A percentile compares a stretch with the other conserved stretches of the same genome.
These are phyloP conservation scores for Pteronura brasiliensis DNA, from an alignment of 2,113 vertebrate genomes.

Conservation along the genomic window DNA sequence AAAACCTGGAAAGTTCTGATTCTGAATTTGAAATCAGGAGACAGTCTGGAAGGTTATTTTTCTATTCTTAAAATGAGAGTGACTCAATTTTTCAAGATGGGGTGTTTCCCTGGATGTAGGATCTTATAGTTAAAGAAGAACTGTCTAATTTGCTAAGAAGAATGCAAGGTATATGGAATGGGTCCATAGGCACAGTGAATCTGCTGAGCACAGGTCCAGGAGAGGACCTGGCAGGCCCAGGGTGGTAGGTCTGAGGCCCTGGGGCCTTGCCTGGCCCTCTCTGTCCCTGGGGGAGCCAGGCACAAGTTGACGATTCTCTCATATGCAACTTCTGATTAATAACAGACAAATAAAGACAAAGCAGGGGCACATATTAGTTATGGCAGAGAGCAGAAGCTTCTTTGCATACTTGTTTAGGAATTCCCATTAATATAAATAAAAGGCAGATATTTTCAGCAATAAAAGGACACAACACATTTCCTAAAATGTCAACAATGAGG, in stretches of 20 bases:
- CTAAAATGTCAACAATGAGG: conserved; percentile 9
- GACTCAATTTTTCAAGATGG: conserved; percentile 1
- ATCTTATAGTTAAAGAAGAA: background rate
- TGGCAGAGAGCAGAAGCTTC: background rate
- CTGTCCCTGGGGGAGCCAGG: background rate
- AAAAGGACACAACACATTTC: background rate
- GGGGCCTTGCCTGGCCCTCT: background rate
- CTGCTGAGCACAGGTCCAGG: background rate
- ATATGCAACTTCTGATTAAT: conserved; percentile 1
- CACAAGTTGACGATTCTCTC: background rate
- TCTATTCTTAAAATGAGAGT: background rate
- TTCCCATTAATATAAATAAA: background rate
- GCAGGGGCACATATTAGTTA: background rate
- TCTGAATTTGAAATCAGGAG: conserved; percentile 36
- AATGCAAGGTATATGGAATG: background rate
- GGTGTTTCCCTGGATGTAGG: background rate
- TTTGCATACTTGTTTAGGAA: background rate
- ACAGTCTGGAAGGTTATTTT: background rate
- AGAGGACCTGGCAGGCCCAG: background rate
- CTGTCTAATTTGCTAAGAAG: background rate
- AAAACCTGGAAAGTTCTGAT: background rate
- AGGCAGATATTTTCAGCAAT: conserved; percentile 33
- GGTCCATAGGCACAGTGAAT: background rate
- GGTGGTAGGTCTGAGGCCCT: background rate
- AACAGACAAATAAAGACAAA: background rate